Evolutionary conservation across 35 echinoderm and acorn worm genomes (phyloP).

Genomic region (Apostichopus parvimensis): DNA sequence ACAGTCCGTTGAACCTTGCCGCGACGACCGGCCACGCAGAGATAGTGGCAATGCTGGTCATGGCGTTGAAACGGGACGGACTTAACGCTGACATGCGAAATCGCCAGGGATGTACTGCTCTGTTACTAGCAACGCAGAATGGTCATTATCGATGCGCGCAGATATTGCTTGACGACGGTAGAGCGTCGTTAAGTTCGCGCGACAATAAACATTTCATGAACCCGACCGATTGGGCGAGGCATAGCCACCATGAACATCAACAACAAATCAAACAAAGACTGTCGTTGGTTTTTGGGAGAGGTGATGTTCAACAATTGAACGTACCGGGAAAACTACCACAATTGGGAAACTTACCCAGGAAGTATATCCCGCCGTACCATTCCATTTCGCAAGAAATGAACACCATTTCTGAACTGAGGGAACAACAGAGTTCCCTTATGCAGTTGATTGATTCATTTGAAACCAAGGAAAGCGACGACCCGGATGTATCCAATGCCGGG

Average conservation of each 20-base stretch:
- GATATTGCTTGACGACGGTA: conserved; percentile 79
- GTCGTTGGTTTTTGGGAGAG: conserved; percentile 15
- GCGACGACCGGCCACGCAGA: conserved; percentile 63
- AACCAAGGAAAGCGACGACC: conserved; percentile 51
- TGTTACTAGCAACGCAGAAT: conserved; percentile 82
- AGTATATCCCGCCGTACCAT: conserved; percentile 63
- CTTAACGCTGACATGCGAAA: conserved; percentile 75
- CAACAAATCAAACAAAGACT: conserved; percentile 61
- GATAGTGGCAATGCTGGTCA: conserved; percentile 62
- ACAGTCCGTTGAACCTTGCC: conserved; percentile 86
- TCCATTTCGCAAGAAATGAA: conserved; percentile 55
- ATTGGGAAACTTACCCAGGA: conserved; percentile 6
- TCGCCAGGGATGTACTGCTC: conserved; percentile 92
- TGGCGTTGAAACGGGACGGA: conserved; percentile 63
- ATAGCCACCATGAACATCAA: conserved; percentile 63
- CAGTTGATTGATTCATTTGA: conserved; percentile 68
- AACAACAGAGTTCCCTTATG: conserved; percentile 59
- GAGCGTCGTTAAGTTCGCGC: conserved; percentile 76
- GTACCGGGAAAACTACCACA: background rate
- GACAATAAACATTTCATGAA: conserved; percentile 98
- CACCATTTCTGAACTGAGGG: conserved; percentile 43
- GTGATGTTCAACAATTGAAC: conserved; percentile 5
- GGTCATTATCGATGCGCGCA: conserved; percentile 89
- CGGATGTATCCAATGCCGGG: background rate
- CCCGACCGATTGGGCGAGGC: conserved; percentile 86